Conservation (phyloP, 2,888 invertebrate genomes). For the Eristalis intricaria region DNA sequence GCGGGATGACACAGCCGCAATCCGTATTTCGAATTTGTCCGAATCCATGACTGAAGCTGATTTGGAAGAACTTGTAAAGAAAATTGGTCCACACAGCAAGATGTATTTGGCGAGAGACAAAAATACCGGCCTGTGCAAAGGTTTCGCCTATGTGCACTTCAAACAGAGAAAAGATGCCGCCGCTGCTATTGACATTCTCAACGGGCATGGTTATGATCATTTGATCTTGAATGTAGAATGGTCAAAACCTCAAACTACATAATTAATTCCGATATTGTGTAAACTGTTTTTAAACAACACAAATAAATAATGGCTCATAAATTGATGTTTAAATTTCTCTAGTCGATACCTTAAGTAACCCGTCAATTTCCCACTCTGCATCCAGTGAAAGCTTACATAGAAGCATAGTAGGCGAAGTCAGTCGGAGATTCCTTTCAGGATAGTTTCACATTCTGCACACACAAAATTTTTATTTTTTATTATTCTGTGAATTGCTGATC, state of each 20-base stretch:
- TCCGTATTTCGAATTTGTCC: constrained; percentile 98
- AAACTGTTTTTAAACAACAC: background rate
- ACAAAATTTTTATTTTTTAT: too few relatives aligned
- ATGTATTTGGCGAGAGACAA: constrained; percentile 98
- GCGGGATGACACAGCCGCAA: constrained; percentile 93
- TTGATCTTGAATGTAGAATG: constrained; percentile 99
- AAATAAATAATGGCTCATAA: background rate
- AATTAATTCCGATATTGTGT: constrained; percentile 73
- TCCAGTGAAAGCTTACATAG: too few relatives aligned
- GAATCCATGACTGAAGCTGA: constrained; percentile 97
- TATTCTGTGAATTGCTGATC: background rate
- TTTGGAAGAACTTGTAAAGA: constrained; percentile 96
- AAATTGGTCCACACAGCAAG: constrained; percentile 95
- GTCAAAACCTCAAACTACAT: constrained; percentile 93
- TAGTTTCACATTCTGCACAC: too few relatives aligned
- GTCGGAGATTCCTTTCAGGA: too few relatives aligned
- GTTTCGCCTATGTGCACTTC: constrained; percentile 99
- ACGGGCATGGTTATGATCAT: constrained; percentile 98
- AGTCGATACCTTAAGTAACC: too few relatives aligned
- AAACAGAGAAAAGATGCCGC: constrained; percentile 95
- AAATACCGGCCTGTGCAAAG: constrained; percentile 93
- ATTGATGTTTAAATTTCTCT: background rate
- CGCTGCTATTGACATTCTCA: constrained; percentile 92
- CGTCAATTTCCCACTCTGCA: too few relatives aligned
- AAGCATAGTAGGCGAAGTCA: too few relatives aligned